Percentiles rank a stretch among this genome's conserved stretches.
Evolutionary conservation across 2,797 vertebrate genomes (phyloP).

Genomic region (Neosalanx taihuensis): DNA sequence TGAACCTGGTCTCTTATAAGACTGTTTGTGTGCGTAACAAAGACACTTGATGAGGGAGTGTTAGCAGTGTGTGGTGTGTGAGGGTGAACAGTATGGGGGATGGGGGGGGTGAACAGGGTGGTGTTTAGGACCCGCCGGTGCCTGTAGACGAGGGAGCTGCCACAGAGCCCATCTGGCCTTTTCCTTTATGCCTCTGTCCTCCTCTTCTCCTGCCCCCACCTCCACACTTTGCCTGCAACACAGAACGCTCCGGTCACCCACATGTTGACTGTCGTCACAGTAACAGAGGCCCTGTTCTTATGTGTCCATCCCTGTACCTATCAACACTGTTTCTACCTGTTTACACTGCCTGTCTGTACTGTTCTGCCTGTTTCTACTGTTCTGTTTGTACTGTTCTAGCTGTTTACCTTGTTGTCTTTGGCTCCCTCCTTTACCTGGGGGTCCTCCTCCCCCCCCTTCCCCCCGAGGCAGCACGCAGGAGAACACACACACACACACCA

Average conservation of each 20-base stretch:
- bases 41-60: slow-evolving; percentile 23
- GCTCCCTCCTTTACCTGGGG: slow-evolving; percentile 76
- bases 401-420: slow-evolving; percentile 81
- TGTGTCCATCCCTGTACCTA: too few relatives aligned
- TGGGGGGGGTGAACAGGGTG: background rate
- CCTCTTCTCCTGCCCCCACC: slow-evolving; percentile 74
- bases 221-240: slow-evolving; percentile 73
- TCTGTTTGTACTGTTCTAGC: background rate
- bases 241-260: background rate
- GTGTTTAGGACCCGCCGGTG: slow-evolving; percentile 64
- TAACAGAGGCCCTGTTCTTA: too few relatives aligned
- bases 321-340: background rate
- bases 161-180: slow-evolving; percentile 65
- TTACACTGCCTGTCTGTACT: background rate
- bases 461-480: slow-evolving; percentile 56
- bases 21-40: slow-evolving; percentile 18
- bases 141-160: slow-evolving; percentile 59
- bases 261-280: background rate
- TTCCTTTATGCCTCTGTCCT: slow-evolving; percentile 78
- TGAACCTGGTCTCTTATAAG: background rate
- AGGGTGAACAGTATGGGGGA: background rate
- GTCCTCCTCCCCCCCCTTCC: slow-evolving; percentile 77
- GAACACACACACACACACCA: slow-evolving; percentile 10
- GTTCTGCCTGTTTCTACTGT: background rate
- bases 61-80: slow-evolving; percentile 4